Percentiles rank a stretch among this genome's conserved stretches.
Conservation (phyloP, 1,140 invertebrate genomes). For the Fopius arisanus region DNA sequence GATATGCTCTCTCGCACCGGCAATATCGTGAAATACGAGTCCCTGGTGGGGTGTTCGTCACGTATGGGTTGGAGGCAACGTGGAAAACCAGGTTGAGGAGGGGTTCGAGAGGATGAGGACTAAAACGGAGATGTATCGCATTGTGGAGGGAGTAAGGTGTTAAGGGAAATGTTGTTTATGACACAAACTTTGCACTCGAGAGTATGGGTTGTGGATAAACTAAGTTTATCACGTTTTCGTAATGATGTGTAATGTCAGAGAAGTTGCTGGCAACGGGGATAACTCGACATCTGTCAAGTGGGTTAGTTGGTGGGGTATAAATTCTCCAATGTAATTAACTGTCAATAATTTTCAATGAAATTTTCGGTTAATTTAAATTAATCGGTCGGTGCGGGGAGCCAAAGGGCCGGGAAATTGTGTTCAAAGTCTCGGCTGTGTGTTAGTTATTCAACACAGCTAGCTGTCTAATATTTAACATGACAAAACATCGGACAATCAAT, state of each 20-base stretch:
- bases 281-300: neutral
- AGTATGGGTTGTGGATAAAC: neutral
- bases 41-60: constrained; percentile 53
- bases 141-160: constrained; percentile 36
- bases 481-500: neutral
- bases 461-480: neutral
- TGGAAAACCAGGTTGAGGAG: constrained; percentile 6
- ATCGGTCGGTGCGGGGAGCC: too few relatives aligned
- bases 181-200: constrained; percentile 1
- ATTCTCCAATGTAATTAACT: too few relatives aligned
- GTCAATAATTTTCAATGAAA: too few relatives aligned
- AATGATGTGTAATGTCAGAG: constrained; percentile 4
- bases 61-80: constrained; percentile 32
- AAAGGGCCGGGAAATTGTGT: neutral
- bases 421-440: neutral
- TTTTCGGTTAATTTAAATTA: neutral
- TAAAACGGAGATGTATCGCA: constrained; percentile 43
- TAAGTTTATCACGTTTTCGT: constrained; percentile 2
- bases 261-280: neutral
- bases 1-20: constrained; percentile 19
- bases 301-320: too few relatives aligned
- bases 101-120: constrained; percentile 45
- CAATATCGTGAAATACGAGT: constrained; percentile 54
- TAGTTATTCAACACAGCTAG: neutral
- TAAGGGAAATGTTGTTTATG: constrained; percentile 47